A percentile compares a stretch with the other conserved stretches of the same genome.
Conservation (phyloP, 1,140 invertebrate species). For the Tetragnatha versicolor region DNA sequence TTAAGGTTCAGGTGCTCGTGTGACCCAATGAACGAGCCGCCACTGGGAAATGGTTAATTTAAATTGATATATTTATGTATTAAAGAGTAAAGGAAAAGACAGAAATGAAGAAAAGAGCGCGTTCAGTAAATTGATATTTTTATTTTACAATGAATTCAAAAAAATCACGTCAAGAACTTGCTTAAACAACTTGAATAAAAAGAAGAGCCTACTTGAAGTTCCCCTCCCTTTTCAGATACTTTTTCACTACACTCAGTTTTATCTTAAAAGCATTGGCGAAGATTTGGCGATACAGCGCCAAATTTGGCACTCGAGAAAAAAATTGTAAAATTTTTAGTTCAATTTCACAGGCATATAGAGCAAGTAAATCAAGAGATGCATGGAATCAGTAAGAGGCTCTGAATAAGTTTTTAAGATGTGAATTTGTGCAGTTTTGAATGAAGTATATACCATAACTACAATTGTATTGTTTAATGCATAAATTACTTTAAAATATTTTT, state of each 20-base stretch:
- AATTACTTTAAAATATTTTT: background rate
- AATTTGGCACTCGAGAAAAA: constrained; percentile 51
- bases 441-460: background rate
- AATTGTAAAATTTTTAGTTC: constrained; percentile 28
- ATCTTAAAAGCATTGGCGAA: constrained; percentile 19
- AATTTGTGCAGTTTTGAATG: background rate
- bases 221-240: constrained; percentile 16
- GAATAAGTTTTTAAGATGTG: background rate
- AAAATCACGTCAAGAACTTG: constrained; percentile 40
- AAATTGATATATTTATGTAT: background rate
- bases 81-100: background rate
- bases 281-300: constrained; percentile 47
- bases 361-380: background rate
- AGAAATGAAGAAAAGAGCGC: no score
- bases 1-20: background rate
- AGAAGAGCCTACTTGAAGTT: constrained; percentile 25
- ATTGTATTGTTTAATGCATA: background rate
- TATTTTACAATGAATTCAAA: constrained; percentile 45
- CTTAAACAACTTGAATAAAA: constrained; percentile 49
- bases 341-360: constrained; percentile 14
- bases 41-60: no score
- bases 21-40: background rate
- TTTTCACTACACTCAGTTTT: constrained; percentile 26
- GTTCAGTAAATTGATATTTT: background rate
- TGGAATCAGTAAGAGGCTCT: background rate